These are phyloP conservation scores for Triplophysa bombifrons DNA, from an alignment of 2,797 vertebrate genomes.

Conservation along the genomic window DNA sequence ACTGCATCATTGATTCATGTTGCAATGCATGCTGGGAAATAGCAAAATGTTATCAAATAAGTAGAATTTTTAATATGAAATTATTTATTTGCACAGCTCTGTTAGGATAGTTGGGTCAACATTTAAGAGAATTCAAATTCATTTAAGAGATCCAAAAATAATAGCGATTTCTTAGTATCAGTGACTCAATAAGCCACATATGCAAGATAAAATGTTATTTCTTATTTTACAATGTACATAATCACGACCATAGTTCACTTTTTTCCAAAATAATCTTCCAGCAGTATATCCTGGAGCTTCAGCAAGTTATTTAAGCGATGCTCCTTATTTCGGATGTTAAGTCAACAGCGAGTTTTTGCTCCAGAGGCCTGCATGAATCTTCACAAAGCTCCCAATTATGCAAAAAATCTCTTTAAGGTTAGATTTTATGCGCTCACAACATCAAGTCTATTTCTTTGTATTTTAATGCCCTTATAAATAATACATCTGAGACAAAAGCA, in stretches of 20 bases:
- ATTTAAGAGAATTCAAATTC: background rate
- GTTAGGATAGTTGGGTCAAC: background rate
- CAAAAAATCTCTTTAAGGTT: background rate
- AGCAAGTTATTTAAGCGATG: background rate
- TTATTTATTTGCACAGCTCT: background rate
- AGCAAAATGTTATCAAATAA: background rate
- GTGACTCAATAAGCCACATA: background rate
- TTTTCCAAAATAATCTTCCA: background rate
- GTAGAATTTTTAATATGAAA: background rate
- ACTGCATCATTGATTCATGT: background rate
- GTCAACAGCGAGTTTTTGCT: background rate
- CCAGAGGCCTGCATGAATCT: background rate
- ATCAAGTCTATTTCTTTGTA: slow-evolving; percentile 10
- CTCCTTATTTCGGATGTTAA: background rate
- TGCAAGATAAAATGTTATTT: background rate
- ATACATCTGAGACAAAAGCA: slow-evolving; percentile 21
- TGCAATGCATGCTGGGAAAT: background rate
- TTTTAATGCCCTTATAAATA: slow-evolving; percentile 41
- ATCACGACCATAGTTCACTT: background rate
- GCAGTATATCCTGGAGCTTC: background rate
- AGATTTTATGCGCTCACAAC: background rate
- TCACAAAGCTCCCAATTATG: background rate
- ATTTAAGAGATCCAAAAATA: too few relatives aligned
- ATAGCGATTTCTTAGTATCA: background rate
- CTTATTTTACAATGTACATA: slow-evolving; percentile 6